Evolutionary conservation across 2,113 vertebrate genomes (phyloP), one percentile per base, ranked within the genome.

Genomic region (Toxotes jaculatrix): DNA sequence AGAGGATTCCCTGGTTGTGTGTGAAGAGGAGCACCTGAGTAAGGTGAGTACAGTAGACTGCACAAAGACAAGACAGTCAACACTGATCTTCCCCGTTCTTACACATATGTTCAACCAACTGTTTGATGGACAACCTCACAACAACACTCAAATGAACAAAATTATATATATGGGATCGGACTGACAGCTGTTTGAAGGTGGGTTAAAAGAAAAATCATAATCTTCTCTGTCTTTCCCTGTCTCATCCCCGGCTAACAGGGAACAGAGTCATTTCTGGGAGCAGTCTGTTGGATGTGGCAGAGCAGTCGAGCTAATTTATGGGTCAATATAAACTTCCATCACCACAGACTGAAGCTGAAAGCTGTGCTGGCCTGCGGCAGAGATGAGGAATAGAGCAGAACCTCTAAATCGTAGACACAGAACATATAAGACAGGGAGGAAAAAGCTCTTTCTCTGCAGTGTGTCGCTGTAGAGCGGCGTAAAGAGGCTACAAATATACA

Each of bases 251-350:
- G 60, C 75, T 78, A 77, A 79, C 40, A 60, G 57, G 59, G 66
- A 82, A 71, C 38, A 34, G 75, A 89, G 87, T 88, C 79, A 84
- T 83, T 88, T 88, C 77, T 74, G 77, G 61, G 91, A 85, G 87
- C 87, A 83, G 79, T 75, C 64, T 74, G 84, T 74, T 83, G 88
- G 88, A 86, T 77, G 82, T 88, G 86, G 79, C 84, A 74, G 81
- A 76, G 85, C 74, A 32, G 47, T 76, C n/a, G 67, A 78, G 88
- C 83, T 92, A 90, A 94, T 94, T 95, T 93, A 94, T 91, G 86
- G 91, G 79, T 92, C 92, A 88, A 95, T 94, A 92, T 92, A 92
- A 93, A 85, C 88, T 91, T 86, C 87, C 85, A 92, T 92, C 90
- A 91, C 83, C 62, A 23, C 61, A 82, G 74, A 83, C 76, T 64